A percentile compares a stretch with the other conserved stretches of the same genome.
These are phyloP conservation scores for Eupleurogrammus muticus DNA, from an alignment of 2,797 vertebrate species.

Conservation along the genomic window DNA sequence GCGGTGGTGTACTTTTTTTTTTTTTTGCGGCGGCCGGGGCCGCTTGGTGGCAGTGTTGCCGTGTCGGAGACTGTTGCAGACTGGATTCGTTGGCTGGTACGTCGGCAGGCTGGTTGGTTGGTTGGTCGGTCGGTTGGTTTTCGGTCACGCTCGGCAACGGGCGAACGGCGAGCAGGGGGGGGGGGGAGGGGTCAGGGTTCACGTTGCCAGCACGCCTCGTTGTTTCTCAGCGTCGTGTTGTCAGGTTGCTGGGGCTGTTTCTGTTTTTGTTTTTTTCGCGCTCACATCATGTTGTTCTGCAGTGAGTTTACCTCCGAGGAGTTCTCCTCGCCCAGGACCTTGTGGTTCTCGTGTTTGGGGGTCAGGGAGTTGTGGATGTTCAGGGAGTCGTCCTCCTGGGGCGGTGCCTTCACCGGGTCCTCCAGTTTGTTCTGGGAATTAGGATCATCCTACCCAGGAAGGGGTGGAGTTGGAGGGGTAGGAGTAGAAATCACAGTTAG, in stretches of 20 bases:
- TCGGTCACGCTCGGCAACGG: constrained; percentile 57
- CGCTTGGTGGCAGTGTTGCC: constrained; percentile 78
- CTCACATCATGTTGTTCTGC: constrained; percentile 97
- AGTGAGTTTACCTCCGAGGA: constrained; percentile 92
- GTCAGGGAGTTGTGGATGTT: constrained; percentile 96
- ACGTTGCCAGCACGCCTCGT: constrained; percentile 59
- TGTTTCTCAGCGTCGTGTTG: constrained; percentile 51
- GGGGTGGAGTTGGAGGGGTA: constrained; percentile 50
- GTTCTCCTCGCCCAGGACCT: constrained; percentile 89
- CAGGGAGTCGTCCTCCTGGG: constrained; percentile 92
- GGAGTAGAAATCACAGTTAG: constrained; percentile 68
- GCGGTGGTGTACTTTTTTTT: constrained; percentile 60
- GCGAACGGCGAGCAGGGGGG: constrained; percentile 19
- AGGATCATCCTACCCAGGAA: constrained; percentile 86
- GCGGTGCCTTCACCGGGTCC: constrained; percentile 94
- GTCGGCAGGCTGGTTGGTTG: constrained; percentile 64
- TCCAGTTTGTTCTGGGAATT: constrained; percentile 95
- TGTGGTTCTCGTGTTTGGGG: constrained; percentile 93
- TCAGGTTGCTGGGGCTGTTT: constrained; percentile 50
- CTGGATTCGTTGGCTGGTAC: constrained; percentile 70
- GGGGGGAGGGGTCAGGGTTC: constrained; percentile 25
- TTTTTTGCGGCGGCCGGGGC: constrained; percentile 58
- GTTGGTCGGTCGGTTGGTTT: constrained; percentile 59
- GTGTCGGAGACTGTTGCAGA: constrained; percentile 71
- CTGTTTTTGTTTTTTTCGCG: constrained; percentile 42